A percentile compares a stretch with the other conserved stretches of the same genome.
phyloP scores from a whole-genome alignment of 2,797 vertebrate genomes.

The Trematomus bernacchii region DNA sequence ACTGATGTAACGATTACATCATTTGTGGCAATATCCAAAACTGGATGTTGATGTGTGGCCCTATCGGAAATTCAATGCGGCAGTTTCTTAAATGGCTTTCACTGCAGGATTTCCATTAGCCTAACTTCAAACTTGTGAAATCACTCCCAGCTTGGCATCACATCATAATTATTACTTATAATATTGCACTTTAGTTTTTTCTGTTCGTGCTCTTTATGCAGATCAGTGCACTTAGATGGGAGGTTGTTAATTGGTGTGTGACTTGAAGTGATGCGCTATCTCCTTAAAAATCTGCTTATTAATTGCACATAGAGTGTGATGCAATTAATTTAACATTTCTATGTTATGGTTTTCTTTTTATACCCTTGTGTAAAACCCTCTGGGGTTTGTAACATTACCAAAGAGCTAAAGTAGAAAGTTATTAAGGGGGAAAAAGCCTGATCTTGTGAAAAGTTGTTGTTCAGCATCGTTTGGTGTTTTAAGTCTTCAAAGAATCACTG shows the following conservation, averaged over 20 bases:
- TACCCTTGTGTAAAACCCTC: neutral
- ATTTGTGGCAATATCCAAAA: slow-evolving; percentile 61
- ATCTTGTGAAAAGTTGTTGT: neutral
- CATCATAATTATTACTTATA: slow-evolving; percentile 23
- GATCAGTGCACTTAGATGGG: slow-evolving; percentile 18
- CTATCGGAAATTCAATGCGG: slow-evolving; percentile 24
- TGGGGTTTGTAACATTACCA: neutral
- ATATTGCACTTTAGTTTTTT: slow-evolving; percentile 13
- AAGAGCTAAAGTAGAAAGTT: neutral
- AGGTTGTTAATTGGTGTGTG: slow-evolving; percentile 14
- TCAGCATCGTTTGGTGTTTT: neutral
- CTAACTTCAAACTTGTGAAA: slow-evolving; percentile 47
- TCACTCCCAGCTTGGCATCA: slow-evolving; percentile 28
- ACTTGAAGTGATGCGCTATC: slow-evolving; percentile 3
- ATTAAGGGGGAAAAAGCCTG: neutral
- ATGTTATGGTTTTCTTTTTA: neutral
- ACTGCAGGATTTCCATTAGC: slow-evolving; percentile 59
- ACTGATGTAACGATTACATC: slow-evolving; percentile 69
- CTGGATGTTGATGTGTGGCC: slow-evolving; percentile 57
- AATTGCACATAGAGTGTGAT: slow-evolving; percentile 18
- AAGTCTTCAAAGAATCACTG: slow-evolving; percentile 2
- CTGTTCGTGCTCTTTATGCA: slow-evolving; percentile 25
- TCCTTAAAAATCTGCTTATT: slow-evolving; percentile 25
- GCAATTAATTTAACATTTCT: neutral
- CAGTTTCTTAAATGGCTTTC: slow-evolving; percentile 46